Percentiles rank a stretch among this genome's conserved stretches.
These are phyloP conservation scores for Leucophenga varia DNA, from an alignment of 1,140 invertebrate species.

Conservation along the genomic window DNA sequence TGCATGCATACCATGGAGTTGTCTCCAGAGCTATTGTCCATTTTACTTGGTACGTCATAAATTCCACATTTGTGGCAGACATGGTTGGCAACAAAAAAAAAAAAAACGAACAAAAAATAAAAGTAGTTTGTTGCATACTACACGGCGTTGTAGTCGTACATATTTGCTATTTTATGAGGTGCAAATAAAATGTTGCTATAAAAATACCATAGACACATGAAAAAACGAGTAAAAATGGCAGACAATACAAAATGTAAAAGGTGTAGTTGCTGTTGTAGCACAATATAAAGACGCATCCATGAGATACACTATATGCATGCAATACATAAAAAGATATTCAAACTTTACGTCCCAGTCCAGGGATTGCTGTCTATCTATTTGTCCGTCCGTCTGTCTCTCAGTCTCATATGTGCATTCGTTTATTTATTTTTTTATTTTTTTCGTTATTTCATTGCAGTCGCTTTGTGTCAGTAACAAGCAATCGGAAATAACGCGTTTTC, in stretches of 20 bases:
- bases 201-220: conserved; percentile 49
- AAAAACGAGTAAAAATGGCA: too few relatives aligned
- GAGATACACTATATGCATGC: background rate
- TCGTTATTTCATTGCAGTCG: too few relatives aligned
- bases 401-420: background rate
- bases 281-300: too few relatives aligned
- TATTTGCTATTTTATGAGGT: conserved; percentile 52
- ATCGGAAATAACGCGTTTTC: conserved; percentile 31
- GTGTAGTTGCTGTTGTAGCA: too few relatives aligned
- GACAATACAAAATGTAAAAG: too few relatives aligned
- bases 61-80: conserved; percentile 53
- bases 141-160: too few relatives aligned
- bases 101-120: too few relatives aligned
- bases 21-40: conserved; percentile 30
- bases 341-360: background rate
- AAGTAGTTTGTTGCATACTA: conserved; percentile 46
- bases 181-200: conserved; percentile 51
- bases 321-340: background rate
- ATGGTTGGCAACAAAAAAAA: too few relatives aligned
- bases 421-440: too few relatives aligned
- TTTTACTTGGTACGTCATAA: conserved; percentile 29
- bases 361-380: background rate
- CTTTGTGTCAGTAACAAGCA: conserved; percentile 34
- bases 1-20: conserved; percentile 1
- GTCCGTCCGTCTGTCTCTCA: background rate